Conservation (phyloP, 2,113 vertebrate genomes). For the Alligator sinensis region DNA sequence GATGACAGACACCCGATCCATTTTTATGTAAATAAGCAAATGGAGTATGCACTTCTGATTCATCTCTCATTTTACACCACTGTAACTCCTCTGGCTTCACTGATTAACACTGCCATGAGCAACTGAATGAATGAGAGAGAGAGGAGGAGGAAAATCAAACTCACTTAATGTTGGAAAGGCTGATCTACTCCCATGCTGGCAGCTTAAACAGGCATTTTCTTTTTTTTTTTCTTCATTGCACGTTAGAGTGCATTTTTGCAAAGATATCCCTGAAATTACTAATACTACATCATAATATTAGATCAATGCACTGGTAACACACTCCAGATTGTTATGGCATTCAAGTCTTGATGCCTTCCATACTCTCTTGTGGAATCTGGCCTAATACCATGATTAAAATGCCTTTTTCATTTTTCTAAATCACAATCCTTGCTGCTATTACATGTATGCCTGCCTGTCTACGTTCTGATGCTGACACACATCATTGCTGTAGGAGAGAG, state of each 20-base stretch:
- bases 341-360: constrained; percentile 69
- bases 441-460: constrained; percentile 67
- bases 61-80: background rate
- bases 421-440: constrained; percentile 48
- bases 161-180: rapidly evolving
- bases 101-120: background rate
- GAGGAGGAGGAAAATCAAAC: background rate
- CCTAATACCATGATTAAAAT: constrained; percentile 70
- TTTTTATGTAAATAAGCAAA: background rate
- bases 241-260: constrained; percentile 55
- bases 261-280: constrained; percentile 71
- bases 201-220: constrained; percentile 35
- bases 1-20: background rate
- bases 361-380: constrained; percentile 66
- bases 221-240: constrained; percentile 59
- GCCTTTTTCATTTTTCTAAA: constrained; percentile 64
- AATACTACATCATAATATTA: constrained; percentile 61
- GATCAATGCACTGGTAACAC: constrained; percentile 70
- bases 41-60: background rate
- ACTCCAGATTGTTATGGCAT: constrained; percentile 72
- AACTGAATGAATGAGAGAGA: background rate
- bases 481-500: background rate
- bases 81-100: background rate
- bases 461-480: constrained; percentile 44
- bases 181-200: background rate